Base-by-base conservation (phyloP, 2,888 invertebrate species). In the Lepidocyrtinus sp. region DNA sequence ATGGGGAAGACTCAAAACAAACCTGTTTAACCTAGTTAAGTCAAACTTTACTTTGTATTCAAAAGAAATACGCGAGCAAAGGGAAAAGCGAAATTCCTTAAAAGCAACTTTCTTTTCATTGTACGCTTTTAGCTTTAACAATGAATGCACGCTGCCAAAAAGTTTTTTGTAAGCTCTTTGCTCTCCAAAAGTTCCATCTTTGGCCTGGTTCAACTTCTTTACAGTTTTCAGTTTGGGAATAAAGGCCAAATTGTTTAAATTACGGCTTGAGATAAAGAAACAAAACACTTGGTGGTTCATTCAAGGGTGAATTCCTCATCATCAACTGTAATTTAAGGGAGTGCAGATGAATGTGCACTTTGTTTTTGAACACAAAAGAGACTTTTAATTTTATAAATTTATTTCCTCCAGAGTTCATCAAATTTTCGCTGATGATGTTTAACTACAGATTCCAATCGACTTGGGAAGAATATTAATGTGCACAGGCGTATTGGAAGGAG, bases 1-100 rank as follows among this genome's bases (percentile, higher is more conserved):
- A 62, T 71, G 62, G 12, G 62, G 68, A 61, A 69, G 50, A 69
- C 69, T 27, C 19, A 46, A 63, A 45, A 50, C 63, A 76, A 76
- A 76, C 70, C 71, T 71, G 46, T 76, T 64, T 76, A 76, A 76
- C 76, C 76, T 71, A 76, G 70, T 76, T 76, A 65, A 64, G 24
- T 71, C 64, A 24, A 65, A 71, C 46, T 65, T 36, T 36, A 12
- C 36, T 36, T 36, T 36, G 36, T 9, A 36, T 36, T 36, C 5
- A 12, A 5, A 36, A 12, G 36, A 36, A 36, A 36, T 36, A 36
- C 36, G 36, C 5, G 36, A 36, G 36, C 12, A 12, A 36, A 36
- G 36, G 36, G 7, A 36, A 12, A 12, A 5, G 7, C 36, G 36
- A 36, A 36, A 36, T 36, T 36, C 36, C 36, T 9, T 12, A 36